phyloP scores from a whole-genome alignment of 2,113 vertebrate genomes.

The Ivindomyrus marchei region DNA sequence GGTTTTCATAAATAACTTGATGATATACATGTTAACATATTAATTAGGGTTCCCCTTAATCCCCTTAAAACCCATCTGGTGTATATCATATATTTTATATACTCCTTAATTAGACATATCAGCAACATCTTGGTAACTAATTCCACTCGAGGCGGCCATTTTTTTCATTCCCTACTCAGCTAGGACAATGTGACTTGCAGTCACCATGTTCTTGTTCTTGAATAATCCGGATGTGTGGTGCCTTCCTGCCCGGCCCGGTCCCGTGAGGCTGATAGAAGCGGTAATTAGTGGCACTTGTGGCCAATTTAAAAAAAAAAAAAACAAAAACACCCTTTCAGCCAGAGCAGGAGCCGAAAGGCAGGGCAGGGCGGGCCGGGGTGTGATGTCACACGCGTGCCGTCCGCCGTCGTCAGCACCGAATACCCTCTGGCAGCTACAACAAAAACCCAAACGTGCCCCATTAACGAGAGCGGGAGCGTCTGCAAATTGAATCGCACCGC shows the following conservation, averaged over 20 bases:
- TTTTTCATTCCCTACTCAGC: background rate
- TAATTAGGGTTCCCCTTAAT: background rate
- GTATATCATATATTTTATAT: background rate
- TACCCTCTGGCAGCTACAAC: background rate
- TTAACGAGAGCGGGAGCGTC: background rate
- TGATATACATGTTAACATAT: background rate
- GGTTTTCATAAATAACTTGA: background rate
- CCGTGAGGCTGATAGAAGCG: background rate
- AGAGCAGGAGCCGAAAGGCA: background rate
- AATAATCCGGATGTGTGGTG: background rate
- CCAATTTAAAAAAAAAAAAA: background rate
- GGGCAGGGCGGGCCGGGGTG: no score
- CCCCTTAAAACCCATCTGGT: background rate
- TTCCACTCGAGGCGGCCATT: background rate
- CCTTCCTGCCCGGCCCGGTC: background rate
- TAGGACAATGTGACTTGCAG: background rate
- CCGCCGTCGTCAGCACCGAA: background rate
- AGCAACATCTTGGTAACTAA: background rate
- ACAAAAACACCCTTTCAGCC: background rate
- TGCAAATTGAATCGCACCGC: background rate
- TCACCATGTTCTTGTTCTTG: background rate
- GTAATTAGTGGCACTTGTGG: background rate
- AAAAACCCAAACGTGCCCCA: background rate
- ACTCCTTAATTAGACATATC: background rate
- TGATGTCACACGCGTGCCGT: background rate